Conservation (phyloP, 2,888 invertebrate species). For the Hymenopus coronatus region DNA sequence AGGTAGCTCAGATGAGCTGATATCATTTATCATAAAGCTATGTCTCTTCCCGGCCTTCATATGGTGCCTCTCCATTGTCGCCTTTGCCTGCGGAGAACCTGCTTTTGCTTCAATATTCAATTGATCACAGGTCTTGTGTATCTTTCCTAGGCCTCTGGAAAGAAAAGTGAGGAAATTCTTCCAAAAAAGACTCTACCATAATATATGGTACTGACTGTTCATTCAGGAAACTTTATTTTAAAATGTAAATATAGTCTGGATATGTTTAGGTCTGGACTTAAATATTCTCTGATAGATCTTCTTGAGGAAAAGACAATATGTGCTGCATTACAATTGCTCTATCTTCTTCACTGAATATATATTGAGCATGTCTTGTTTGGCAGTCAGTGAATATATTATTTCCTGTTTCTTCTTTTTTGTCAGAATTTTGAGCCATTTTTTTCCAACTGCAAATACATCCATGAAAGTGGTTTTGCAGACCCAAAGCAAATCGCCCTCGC, state of each 20-base stretch:
- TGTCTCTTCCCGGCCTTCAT: constrained; percentile 30
- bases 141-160: not conserved
- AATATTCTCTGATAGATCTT: constrained; percentile 12
- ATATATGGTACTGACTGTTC: not conserved
- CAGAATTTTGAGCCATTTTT: no score
- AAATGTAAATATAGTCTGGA: not conserved
- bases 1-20: constrained; percentile 24
- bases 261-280: not conserved
- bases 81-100: not conserved
- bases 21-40: constrained; percentile 17
- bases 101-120: not conserved
- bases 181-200: not conserved
- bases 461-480: no score
- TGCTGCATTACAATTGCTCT: not conserved
- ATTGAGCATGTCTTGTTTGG: not conserved
- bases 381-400: not conserved
- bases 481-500: no score
- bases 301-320: not conserved
- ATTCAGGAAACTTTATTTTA: constrained; percentile 1
- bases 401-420: no score
- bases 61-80: constrained; percentile 22
- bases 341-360: not conserved
- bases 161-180: constrained; percentile 1
- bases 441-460: no score
- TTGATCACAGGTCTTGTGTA: not conserved